Evolutionary conservation across 1,140 invertebrate genomes (phyloP).

Genomic region (Pseudomyrmex pallidus): DNA sequence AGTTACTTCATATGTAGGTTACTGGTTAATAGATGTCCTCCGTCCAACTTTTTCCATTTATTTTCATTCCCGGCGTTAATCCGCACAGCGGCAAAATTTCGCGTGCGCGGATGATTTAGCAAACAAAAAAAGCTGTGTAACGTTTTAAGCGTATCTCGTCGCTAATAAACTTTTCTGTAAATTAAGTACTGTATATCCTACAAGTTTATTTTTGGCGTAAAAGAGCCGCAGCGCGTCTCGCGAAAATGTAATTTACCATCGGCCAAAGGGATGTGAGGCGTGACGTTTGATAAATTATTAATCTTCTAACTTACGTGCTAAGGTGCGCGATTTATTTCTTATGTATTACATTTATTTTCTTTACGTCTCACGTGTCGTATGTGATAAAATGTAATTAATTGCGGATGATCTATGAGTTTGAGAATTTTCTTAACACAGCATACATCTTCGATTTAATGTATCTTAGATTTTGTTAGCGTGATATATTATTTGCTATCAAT

Average conservation of each 20-base stretch:
- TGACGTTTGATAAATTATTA: conserved; percentile 5
- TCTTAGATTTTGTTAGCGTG: too few species aligned
- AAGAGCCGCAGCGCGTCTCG: neutral
- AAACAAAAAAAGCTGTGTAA: neutral
- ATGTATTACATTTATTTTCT: neutral
- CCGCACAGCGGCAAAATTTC: conserved; percentile 10
- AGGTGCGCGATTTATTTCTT: neutral
- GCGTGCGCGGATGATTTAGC: neutral
- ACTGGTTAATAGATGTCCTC: conserved; percentile 67
- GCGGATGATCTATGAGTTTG: too few species aligned
- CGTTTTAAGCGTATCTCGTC: too few species aligned
- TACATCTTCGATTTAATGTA: too few species aligned
- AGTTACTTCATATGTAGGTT: conserved; percentile 72
- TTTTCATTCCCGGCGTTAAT: conserved; percentile 60
- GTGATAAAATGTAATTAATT: too few species aligned
- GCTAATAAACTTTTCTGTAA: conserved; percentile 1
- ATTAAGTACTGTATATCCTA: neutral
- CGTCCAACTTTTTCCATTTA: conserved; percentile 72
- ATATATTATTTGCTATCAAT: too few species aligned
- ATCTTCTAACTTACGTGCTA: neutral
- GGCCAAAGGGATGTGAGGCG: neutral
- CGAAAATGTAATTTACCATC: neutral
- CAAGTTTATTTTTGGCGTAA: neutral
- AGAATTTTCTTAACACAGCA: too few species aligned
- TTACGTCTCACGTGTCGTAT: too few species aligned